Evolutionary conservation across 2,797 vertebrate genomes (phyloP).

Genomic region (Clarias pachynema): DNA sequence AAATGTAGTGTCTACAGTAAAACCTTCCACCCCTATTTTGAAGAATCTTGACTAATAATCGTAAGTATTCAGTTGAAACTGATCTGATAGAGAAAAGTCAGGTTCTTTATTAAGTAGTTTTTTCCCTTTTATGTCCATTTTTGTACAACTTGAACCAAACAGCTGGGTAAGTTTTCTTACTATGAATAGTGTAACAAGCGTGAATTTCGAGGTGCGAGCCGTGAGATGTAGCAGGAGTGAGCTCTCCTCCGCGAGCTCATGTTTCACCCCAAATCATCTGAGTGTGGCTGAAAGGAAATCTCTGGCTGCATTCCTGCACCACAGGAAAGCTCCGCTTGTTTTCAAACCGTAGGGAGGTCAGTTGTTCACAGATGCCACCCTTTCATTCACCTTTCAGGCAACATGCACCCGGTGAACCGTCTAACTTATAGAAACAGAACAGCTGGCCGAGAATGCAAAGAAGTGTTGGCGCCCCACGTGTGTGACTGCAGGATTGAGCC

Average conservation of each 20-base stretch:
- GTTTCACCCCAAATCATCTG: neutral
- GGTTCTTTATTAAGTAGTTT: neutral
- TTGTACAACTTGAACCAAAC: neutral
- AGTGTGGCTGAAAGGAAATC: conserved; percentile 13
- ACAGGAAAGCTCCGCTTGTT: conserved; percentile 14
- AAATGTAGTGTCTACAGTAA: too few relatives aligned
- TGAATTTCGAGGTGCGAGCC: neutral
- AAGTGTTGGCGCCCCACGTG: neutral
- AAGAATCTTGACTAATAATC: neutral
- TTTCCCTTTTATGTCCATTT: neutral
- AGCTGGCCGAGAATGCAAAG: neutral
- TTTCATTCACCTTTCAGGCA: neutral
- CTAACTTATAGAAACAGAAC: neutral
- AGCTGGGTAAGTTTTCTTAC: neutral
- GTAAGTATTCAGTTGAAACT: neutral
- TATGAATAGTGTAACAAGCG: neutral
- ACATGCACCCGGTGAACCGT: neutral
- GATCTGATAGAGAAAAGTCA: neutral
- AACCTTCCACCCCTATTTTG: neutral
- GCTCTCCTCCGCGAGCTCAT: neutral
- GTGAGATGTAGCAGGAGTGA: neutral
- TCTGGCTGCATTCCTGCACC: conserved; percentile 30
- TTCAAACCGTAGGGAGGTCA: conserved; percentile 23
- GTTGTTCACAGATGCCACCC: conserved; percentile 37
- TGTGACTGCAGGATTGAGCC: neutral